These are phyloP conservation scores for Plecotus auritus DNA, from an alignment of 2,113 vertebrate genomes.

Conservation along the genomic window DNA sequence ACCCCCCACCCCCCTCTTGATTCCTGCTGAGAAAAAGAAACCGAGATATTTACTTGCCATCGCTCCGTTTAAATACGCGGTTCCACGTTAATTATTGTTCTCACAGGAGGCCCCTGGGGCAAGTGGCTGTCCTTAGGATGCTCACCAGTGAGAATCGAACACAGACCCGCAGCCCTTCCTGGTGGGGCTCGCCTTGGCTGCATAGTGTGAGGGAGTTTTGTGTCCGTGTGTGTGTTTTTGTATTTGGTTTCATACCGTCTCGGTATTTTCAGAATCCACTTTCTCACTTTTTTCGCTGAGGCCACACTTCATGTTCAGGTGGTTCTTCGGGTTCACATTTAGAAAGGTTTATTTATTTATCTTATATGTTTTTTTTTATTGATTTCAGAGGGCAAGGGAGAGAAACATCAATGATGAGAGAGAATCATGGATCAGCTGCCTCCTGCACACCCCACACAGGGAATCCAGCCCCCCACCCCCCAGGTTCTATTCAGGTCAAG, in stretches of 20 bases:
- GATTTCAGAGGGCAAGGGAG: neutral
- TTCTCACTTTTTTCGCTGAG: neutral
- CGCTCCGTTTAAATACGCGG: neutral
- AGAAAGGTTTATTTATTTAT: neutral
- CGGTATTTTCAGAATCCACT: neutral
- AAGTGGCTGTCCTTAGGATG: neutral
- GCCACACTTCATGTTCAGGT: neutral
- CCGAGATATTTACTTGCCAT: neutral
- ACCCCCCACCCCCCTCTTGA: neutral
- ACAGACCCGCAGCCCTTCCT: neutral
- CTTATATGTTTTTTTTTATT: too few relatives aligned
- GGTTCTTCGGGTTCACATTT: neutral
- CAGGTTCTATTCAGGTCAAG: neutral
- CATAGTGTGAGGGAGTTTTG: neutral
- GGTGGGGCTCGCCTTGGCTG: rapidly evolving
- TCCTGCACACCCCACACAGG: too few relatives aligned
- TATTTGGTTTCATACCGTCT: neutral
- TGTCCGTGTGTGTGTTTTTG: neutral
- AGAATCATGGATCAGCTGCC: neutral
- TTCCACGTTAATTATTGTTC: neutral
- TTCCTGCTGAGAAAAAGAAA: neutral
- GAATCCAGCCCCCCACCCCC: neutral
- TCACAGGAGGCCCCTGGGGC: neutral
- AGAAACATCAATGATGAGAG: neutral
- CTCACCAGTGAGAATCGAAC: neutral